Conservation (phyloP, 2,113 vertebrate genomes). For the Xiphorhynchus elegans region DNA sequence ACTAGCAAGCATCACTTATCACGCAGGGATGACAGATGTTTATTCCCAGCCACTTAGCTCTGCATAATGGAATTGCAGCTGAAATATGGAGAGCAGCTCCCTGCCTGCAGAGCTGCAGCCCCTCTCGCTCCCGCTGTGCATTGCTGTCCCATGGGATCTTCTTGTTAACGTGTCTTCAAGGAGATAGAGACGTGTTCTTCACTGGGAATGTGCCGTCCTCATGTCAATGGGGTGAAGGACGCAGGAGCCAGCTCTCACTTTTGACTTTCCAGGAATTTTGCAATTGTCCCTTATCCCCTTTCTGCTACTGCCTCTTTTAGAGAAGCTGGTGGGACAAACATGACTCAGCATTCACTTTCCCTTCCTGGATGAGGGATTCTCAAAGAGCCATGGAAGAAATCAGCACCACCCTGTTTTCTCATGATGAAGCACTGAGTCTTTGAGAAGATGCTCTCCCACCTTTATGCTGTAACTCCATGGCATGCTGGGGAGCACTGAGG, state of each 20-base stretch:
- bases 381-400: neutral
- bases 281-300: neutral
- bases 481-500: neutral
- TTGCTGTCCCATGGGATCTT: neutral
- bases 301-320: neutral
- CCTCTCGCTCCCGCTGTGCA: neutral
- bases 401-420: neutral
- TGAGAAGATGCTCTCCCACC: neutral
- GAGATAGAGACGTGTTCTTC: neutral
- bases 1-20: constrained; percentile 73
- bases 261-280: neutral
- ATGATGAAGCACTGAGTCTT: neutral
- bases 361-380: neutral
- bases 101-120: neutral
- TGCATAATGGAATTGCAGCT: constrained; percentile 67
- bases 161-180: neutral
- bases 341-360: neutral
- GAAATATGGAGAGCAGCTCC: constrained; percentile 69
- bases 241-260: neutral
- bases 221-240: fast-evolving
- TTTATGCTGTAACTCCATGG: neutral
- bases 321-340: neutral
- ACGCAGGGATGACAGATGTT: constrained; percentile 68
- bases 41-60: constrained; percentile 73
- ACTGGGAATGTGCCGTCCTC: neutral